Base-by-base conservation (phyloP, 1,140 invertebrate genomes). In the Platyscapa corneri region DNA sequence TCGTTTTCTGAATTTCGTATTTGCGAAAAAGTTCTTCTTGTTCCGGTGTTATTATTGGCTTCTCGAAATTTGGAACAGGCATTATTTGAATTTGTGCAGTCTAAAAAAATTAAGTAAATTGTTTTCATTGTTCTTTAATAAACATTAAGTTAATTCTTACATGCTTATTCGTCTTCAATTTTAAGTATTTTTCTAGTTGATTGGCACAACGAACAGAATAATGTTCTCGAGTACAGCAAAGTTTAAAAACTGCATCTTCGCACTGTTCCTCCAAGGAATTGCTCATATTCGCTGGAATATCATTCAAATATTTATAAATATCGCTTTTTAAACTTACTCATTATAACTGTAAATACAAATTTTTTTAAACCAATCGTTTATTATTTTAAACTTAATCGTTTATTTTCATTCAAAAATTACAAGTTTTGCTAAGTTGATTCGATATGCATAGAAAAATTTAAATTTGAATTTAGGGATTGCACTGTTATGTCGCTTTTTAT, bases 161-260 rank as follows among this genome's bases (percentile, higher is more conserved):
- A 14, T 80, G 56, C 80, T 89, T 89, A 30, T 89, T 84, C 18
- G 87, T 91, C 30, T 75, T 87, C 6, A 91, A 82, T 53, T 81
- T 77, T n/a, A 92, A 87, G 23, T 82, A 89, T 46, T 87, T 88
- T 16, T 81, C 82, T 20, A 91, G 65, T 79, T 90, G 89, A 12
- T 89, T 80, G 0, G 88, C 88, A 85, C 91, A 92, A 72, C 75
- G 85, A 16, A 67, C 18, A 1, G 91, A 90, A 80, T 89, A 92
- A 42, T 83, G 86, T 85, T 91, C 90, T 78, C 91, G 75, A 39
- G 88, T 87, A 74, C 90, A 90, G 23, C 89, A 91, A 14, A 91
- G 67, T 75, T 90, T 86, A 67, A 89, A 91, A 0, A 91, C 32
- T 2, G 86, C 88, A n/a, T 92, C 88, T 70, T 92, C 90, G 37